These are phyloP conservation scores for Aleiodes testaceus DNA, from an alignment of 2,888 invertebrate genomes.

Conservation along the genomic window DNA sequence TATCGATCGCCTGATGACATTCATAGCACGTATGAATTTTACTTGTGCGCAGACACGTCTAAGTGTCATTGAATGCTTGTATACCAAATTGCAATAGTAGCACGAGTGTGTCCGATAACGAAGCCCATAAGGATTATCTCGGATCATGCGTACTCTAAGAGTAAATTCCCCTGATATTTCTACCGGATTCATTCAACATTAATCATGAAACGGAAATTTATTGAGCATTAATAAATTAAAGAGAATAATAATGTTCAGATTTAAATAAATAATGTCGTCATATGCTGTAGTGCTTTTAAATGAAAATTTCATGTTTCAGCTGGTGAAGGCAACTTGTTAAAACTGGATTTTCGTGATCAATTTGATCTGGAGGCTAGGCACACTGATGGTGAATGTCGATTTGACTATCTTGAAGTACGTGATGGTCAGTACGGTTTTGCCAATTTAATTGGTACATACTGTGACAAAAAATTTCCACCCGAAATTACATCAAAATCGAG, in stretches of 20 bases:
- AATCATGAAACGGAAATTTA: not conserved
- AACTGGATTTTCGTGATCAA: slow-evolving; percentile 86
- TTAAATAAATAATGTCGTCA: too few species aligned
- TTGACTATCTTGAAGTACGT: slow-evolving; percentile 87
- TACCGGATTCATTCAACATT: not conserved
- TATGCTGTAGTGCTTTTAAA: too few species aligned
- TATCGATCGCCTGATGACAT: slow-evolving; percentile 34
- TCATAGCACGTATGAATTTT: slow-evolving; percentile 33
- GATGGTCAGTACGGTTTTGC: slow-evolving; percentile 88
- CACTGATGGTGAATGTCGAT: slow-evolving; percentile 77
- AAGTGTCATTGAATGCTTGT: slow-evolving; percentile 3
- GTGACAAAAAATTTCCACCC: slow-evolving; percentile 83
- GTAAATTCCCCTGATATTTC: not conserved
- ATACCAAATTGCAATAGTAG: not conserved
- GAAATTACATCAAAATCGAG: slow-evolving; percentile 83
- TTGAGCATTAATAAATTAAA: not conserved
- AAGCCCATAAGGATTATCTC: slow-evolving; percentile 7
- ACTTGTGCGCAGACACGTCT: slow-evolving; percentile 21
- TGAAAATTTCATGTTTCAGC: slow-evolving; percentile 72
- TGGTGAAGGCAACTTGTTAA: slow-evolving; percentile 79
- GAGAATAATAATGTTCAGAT: too few species aligned
- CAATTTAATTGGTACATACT: slow-evolving; percentile 79
- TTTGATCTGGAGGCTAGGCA: slow-evolving; percentile 79
- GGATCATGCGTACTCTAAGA: slow-evolving; percentile 17
- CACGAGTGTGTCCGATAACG: not conserved